phyloP scores from a whole-genome alignment of 1,140 invertebrate species.

The Caenorhabditis tropicalis region DNA sequence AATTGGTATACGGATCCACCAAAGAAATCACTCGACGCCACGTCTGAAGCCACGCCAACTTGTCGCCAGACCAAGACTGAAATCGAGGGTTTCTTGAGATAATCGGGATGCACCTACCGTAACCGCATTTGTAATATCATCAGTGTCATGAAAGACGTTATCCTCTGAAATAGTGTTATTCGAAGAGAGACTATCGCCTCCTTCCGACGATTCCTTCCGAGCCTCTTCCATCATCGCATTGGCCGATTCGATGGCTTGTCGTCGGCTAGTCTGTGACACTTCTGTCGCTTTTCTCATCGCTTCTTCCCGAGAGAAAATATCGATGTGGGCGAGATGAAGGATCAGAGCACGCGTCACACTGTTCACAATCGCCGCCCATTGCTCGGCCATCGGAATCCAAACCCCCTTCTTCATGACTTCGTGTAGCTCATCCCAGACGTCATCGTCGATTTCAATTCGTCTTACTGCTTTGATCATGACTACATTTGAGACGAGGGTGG shows the following conservation, averaged over 20 bases:
- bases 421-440: constrained; percentile 67
- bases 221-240: constrained; percentile 2
- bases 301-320: constrained; percentile 56
- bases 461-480: constrained; percentile 61
- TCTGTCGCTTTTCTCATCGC: constrained; percentile 20
- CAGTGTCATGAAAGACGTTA: constrained; percentile 49
- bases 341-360: constrained; percentile 65
- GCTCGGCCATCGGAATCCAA: constrained; percentile 67
- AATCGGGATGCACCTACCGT: background rate
- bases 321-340: constrained; percentile 64
- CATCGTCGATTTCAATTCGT: constrained; percentile 65
- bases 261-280: background rate
- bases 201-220: background rate
- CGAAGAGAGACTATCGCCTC: background rate
- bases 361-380: constrained; percentile 60
- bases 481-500: constrained; percentile 50
- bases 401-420: constrained; percentile 60
- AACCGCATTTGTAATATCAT: constrained; percentile 52
- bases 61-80: constrained; percentile 50
- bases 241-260: constrained; percentile 6
- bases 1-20: constrained; percentile 37
- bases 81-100: background rate
- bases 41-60: constrained; percentile 38
- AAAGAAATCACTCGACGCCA: constrained; percentile 47
- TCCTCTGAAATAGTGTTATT: constrained; percentile 31